Evolutionary conservation across 2,113 vertebrate species (phyloP), one percentile per base, ranked within the genome.

Genomic region (Aphelocoma coerulescens): DNA sequence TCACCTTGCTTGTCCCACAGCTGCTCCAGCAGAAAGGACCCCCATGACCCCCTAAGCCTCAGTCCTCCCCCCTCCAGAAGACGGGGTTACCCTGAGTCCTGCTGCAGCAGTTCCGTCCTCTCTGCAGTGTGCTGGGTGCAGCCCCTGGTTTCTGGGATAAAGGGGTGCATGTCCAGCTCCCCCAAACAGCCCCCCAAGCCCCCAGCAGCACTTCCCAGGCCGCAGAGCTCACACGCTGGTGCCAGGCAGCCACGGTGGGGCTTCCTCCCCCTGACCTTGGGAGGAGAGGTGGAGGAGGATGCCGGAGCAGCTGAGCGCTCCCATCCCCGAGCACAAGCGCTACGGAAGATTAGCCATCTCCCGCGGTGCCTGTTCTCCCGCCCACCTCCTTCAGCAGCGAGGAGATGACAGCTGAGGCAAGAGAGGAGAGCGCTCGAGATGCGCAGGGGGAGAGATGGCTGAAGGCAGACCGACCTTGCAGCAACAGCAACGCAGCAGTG

Each of bases 341-440:
- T 28, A 24, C 1, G 33, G 85, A 54, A 80, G 92, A 89, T 96
- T 28, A 93, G 89, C 92, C 93, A 85, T 91, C 93, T 93, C 87
- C 66, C 1, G 67, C 7, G 16, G 92, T 26, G 76, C 6, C 8
- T 18, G 61, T 39, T 92, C 92, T 59, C 39, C 95, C 91, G 19
- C 96, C 96, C 96, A 97, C 95, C 84, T 93, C 92, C 93, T 77
- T 77, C 86, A 35, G 95, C 95, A 57, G 80, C 49, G 13, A 49
- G 63, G 30, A 94, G 93, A 89, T 95, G 94, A 91, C 93, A 96
- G 95, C 95, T 62, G 80, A 62, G 41, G 48, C 37, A 59, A 35
- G 77, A 44, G 37, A 65, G 91, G 61, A 94, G 72, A 95, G 92
- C 49, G 2, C 94, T 93, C 7, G 23, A 49, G 87, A 79, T 3